Evolutionary conservation across 2,113 vertebrate genomes (phyloP), one percentile per base, ranked within the genome.

Genomic region (Rutilus rutilus): DNA sequence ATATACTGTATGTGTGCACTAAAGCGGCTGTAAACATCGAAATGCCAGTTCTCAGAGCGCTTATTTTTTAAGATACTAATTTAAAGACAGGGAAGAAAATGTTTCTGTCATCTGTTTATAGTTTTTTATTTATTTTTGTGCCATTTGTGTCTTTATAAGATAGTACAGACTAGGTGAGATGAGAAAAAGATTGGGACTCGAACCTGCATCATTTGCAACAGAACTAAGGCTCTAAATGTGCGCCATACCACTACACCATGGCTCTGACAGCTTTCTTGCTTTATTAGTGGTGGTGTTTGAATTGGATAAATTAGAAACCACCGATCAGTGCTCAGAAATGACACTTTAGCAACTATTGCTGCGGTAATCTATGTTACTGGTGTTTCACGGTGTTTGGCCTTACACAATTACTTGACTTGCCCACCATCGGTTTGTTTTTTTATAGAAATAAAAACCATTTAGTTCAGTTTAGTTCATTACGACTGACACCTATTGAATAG

Each of bases 21-120:
- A 23, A 82, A 69, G 45, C 25, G 50, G 50, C 17, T 67, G 45
- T 82, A 82, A 69, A 82, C 27, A 69, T 67, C 3, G 3, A 82
- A 82, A 69, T 69, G 27, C 69, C 17, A 82, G 59, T 1, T 65
- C 77, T 79, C 62, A 25, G 59, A 64, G 39, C 0, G 5, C 14
- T 25, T n/a, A n/a, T n/a, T 30, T 73, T 73, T 73, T 42, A 73
- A 73, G 42, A 42, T 73, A 54, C 75, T 12, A 11, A 33, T 75
- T 75, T 75, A 75, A 75, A 6, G 42, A 74, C 39, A 74, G 71
- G 71, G 12, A 74, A 74, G 39, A 45, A 47, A 6, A 47, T 8
- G 39, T 75, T 75, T 75, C n/a, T 75, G 71, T 74, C 5, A 74
- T 75, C 23, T 6, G 5, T 75, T 75, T 75, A 23, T 12, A 47